Conservation (phyloP, 2,888 invertebrate species). For the Punctoribates punctum region DNA sequence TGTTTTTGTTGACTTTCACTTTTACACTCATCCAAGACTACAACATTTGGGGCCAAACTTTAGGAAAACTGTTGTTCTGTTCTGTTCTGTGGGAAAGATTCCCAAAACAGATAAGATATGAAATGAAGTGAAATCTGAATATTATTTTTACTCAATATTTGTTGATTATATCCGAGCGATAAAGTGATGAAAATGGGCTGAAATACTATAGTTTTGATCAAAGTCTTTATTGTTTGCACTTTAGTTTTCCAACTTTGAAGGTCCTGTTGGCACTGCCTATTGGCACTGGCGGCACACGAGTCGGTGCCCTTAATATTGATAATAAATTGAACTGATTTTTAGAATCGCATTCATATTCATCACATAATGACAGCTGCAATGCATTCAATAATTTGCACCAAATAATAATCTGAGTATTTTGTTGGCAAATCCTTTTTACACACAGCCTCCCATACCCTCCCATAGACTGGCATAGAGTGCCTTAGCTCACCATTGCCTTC, state of each 20-base stretch:
- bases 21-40: slow-evolving; percentile 8
- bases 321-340: slow-evolving; percentile 7
- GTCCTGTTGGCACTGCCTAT: background rate
- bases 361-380: slow-evolving; percentile 37
- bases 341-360: slow-evolving; percentile 30
- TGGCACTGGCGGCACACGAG: background rate
- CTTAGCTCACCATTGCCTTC: background rate
- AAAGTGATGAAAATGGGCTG: background rate
- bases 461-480: no score
- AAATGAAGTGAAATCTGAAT: background rate
- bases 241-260: slow-evolving; percentile 3
- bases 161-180: slow-evolving; percentile 17
- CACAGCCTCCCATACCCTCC: slow-evolving; percentile 4
- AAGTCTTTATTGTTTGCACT: slow-evolving; percentile 31
- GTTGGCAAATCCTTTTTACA: slow-evolving; percentile 32
- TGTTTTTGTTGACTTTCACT: slow-evolving; percentile 38
- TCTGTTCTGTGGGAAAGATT: slow-evolving; percentile 20
- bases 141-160: slow-evolving; percentile 27
- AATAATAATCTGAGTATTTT: background rate
- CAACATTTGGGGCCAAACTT: background rate
- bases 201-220: background rate
- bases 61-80: background rate
- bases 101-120: slow-evolving; percentile 24
- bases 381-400: slow-evolving; percentile 22
- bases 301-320: slow-evolving; percentile 9